Base-by-base conservation (phyloP, 1,140 invertebrate genomes). In the Trichogramma pretiosum region DNA sequence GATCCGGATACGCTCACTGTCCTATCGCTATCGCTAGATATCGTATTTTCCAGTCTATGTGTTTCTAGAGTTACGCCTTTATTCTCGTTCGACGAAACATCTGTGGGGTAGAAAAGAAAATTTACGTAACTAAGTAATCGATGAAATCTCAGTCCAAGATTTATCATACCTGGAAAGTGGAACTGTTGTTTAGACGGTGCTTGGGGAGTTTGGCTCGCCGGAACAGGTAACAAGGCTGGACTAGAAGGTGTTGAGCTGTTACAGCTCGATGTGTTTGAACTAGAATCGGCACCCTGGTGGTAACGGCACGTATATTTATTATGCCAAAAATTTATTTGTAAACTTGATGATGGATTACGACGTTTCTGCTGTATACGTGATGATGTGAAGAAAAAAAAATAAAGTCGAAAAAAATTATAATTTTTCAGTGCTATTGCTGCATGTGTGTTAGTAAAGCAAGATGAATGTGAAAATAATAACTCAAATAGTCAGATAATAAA, bases 241-340 rank as follows among this genome's bases (percentile, higher is more conserved):
- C 90, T 94, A 57, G 90, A 94, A 53, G 92, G 92, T 48, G 92
- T 92, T 50, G 92, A 95, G 65, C 90, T 94, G 69, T 93, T 96
- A 74, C 91, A 95, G 64, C 90, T 95, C 34, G 93, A 95, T 38
- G 89, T 91, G 65, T 89, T 93, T 46, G 92, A 95, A 73, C 89
- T 92, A 46, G 89, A 93, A 70, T 91, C 88, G 32, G 78, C 81
- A 53, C 76, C 74, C 73, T 78, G 62, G n/a, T n/a, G 49, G 47
- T 63, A 67, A 60, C 53, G 59, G 55, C 54, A 61, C 48, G 56
- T 58, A 58, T 60, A 57, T 60, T 60, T 60, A 60, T 55, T 56
- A 58, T 60, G 56, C 56, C 55, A 60, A 53, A 60, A 58, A 50
- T 57, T 53, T 54, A 57, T 57, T 56, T 59, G 55, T 59, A 59